Evolutionary conservation across 2,113 vertebrate species (phyloP), one percentile per base, ranked within the genome.

Genomic region (Tachysurus vachellii): DNA sequence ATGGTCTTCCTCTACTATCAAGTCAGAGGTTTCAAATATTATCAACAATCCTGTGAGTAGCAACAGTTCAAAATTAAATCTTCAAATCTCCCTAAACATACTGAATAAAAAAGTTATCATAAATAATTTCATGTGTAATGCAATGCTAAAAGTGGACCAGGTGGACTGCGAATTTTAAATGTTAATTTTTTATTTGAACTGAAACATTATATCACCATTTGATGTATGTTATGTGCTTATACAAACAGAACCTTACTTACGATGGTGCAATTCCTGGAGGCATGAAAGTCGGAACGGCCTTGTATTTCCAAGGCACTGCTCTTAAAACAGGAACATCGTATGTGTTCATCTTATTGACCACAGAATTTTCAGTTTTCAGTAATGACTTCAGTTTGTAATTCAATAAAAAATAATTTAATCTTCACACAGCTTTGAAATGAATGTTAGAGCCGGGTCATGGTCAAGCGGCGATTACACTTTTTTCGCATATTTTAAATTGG

Each of bases 391-490:
- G 36, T 26, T 62, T 26, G 23, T 62, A 62, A 6, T 62, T 10
- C 26, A 14, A 62, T 2, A 62, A 23, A 13, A 6, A 10, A 2
- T 64, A 7, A 50, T 50, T 64, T 64, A 13, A n/a, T 64, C 10
- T n/a, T n/a, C 26, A 26, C 61, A 64, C 61, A 64, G 61, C 26
- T n/a, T 64, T 64, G 9, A n/a, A 64, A 11, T n/a, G 9, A 64
- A 64, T 64, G 23, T 64, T 64, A 64, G 11, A 64, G 23, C 61
- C 9, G 61, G 61, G 23, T 2, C 21, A 64, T 11, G 0, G 61
- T 2, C 26, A 17, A 2, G 6, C 10, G 1, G 1, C 17, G 3
- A 44, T 44, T 0, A 4, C 2, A 3, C 3, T 73, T 44, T 73
- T 44, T 73, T 10, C 70, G 44, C 70, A 31, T 68, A n/a, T 1